Evolutionary conservation across 1,140 invertebrate species (phyloP).

Genomic region (Brachionus sp.): DNA sequence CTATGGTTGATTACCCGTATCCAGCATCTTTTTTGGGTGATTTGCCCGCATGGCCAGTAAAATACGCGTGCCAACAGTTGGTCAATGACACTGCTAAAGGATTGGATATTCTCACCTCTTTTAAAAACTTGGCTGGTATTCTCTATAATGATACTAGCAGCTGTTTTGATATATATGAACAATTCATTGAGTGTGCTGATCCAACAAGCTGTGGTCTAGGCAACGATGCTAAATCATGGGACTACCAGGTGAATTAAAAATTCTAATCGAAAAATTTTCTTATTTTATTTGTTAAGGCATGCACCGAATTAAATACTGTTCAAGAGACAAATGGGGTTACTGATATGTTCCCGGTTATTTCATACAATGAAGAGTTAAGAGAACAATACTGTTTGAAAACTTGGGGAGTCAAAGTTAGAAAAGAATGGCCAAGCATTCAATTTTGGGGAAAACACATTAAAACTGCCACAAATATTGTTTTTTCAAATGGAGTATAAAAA

Average conservation of each 20-base stretch:
- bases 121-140: slow-evolving; percentile 67
- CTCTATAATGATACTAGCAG: slow-evolving; percentile 74
- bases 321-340: slow-evolving; percentile 72
- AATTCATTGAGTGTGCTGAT: slow-evolving; percentile 51
- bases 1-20: slow-evolving; percentile 92
- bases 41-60: slow-evolving; percentile 78
- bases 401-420: slow-evolving; percentile 68
- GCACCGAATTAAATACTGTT: slow-evolving; percentile 93
- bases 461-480: slow-evolving; percentile 69
- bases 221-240: slow-evolving; percentile 30
- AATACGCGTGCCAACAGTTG: slow-evolving; percentile 58
- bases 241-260: slow-evolving; percentile 52
- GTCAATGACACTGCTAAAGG: neutral
- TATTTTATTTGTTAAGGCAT: slow-evolving; percentile 59
- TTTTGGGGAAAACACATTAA: slow-evolving; percentile 79
- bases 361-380: slow-evolving; percentile 72
- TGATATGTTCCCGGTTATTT: slow-evolving; percentile 75
- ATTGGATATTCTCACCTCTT: slow-evolving; percentile 57
- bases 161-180: slow-evolving; percentile 65
- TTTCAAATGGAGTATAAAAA: slow-evolving; percentile 41
- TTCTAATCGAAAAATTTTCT: neutral
- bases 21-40: slow-evolving; percentile 73
- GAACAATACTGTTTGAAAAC: slow-evolving; percentile 68
- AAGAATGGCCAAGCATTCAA: slow-evolving; percentile 67
- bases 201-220: slow-evolving; percentile 35